Evolutionary conservation across 2,797 vertebrate genomes (phyloP).

Genomic region (Melanotaenia parkinsoni): DNA sequence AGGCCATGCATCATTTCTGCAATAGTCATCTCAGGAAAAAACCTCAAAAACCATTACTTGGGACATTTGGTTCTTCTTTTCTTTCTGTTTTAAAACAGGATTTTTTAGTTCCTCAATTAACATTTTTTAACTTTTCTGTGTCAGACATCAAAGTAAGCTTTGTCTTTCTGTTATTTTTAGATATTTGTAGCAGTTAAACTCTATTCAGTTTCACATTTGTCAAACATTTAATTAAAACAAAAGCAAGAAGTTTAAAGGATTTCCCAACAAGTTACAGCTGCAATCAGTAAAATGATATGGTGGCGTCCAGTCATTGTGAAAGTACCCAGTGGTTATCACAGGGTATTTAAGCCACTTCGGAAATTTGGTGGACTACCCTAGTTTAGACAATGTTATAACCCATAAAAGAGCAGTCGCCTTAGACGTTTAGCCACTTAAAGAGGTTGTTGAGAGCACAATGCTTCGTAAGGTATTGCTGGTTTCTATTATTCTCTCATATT

Average conservation of each 20-base stretch:
- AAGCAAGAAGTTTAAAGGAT: not conserved
- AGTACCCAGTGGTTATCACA: constrained; percentile 56
- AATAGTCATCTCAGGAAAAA: not conserved
- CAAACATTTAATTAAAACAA: no score
- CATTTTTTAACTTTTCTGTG: not conserved
- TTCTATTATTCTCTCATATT: not conserved
- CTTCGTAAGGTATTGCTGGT: constrained; percentile 72
- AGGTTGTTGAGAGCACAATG: constrained; percentile 54
- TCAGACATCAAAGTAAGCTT: not conserved
- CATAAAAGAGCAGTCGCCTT: constrained; percentile 38
- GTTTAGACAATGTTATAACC: not conserved
- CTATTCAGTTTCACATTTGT: no score
- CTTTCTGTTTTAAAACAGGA: not conserved
- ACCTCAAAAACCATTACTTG: not conserved
- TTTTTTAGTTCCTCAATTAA: not conserved
- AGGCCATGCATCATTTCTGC: not conserved
- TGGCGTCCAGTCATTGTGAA: constrained; percentile 60
- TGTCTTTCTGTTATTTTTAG: not conserved
- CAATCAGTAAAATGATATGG: not conserved
- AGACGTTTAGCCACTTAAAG: constrained; percentile 14
- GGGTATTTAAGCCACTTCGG: constrained; percentile 52
- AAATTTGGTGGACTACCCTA: constrained; percentile 44
- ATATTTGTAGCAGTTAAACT: not conserved
- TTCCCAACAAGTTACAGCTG: not conserved
- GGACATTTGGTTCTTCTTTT: no score